phyloP scores from a whole-genome alignment of 2,888 invertebrate species.

The Craniophora ligustri region DNA sequence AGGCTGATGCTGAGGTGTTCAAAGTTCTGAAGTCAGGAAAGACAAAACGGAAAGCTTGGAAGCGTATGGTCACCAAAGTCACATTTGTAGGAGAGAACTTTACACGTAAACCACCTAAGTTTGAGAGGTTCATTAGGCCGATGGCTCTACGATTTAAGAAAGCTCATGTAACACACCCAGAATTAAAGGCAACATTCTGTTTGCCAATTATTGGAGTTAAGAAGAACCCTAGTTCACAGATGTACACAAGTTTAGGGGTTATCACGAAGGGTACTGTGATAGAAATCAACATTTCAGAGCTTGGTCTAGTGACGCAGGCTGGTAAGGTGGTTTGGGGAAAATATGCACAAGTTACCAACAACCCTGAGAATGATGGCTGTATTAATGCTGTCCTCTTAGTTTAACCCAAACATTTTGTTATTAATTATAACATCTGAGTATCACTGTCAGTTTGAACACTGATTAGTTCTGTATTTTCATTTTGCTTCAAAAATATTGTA shows the following conservation, averaged over 20 bases:
- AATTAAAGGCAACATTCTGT: constrained; percentile 98
- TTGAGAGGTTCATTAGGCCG: constrained; percentile 99
- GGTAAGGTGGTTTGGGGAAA: constrained; percentile 99
- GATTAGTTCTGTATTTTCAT: constrained; percentile 2
- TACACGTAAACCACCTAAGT: constrained; percentile 99
- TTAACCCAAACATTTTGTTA: constrained; percentile 77
- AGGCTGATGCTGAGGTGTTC: constrained; percentile 99
- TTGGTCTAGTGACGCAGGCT: constrained; percentile 99
- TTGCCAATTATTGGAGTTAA: constrained; percentile 99
- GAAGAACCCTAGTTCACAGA: constrained; percentile 98
- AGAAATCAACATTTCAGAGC: constrained; percentile 99
- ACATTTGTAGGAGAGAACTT: constrained; percentile 99
- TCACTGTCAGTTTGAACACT: constrained; percentile 12
- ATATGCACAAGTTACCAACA: constrained; percentile 99
- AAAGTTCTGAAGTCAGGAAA: constrained; percentile 97
- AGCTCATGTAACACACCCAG: constrained; percentile 99
- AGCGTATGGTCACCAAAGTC: constrained; percentile 99
- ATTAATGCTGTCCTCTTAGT: constrained; percentile 99
- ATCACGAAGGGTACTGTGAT: constrained; percentile 99
- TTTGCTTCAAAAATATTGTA: constrained; percentile 2
- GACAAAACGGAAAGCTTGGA: constrained; percentile 98
- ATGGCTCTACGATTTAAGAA: constrained; percentile 99
- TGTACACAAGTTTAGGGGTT: constrained; percentile 99
- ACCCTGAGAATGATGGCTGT: constrained; percentile 99
- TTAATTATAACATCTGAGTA: background rate